Conservation (phyloP, 2,113 vertebrate species). For the Maccullochella peelii region DNA sequence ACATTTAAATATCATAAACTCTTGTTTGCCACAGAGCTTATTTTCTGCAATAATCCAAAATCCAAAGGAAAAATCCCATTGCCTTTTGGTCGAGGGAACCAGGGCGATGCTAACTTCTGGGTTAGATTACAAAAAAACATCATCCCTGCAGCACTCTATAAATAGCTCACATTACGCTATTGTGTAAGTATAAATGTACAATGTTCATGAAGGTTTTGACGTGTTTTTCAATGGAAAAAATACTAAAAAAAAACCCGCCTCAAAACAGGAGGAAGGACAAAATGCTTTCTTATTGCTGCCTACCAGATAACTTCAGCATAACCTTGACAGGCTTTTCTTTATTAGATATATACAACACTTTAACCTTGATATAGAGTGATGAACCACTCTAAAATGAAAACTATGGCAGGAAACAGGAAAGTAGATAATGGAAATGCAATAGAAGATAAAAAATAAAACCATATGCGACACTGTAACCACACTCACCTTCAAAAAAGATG, state of each 20-base stretch:
- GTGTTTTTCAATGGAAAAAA: neutral
- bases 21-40: too few relatives aligned
- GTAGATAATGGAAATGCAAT: neutral
- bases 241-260: neutral
- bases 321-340: conserved; percentile 12
- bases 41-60: too few relatives aligned
- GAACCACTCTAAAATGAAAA: neutral
- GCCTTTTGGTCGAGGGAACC: too few relatives aligned
- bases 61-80: too few relatives aligned
- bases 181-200: too few relatives aligned
- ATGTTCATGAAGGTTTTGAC: neutral
- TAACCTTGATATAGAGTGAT: neutral
- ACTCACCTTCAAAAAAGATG: conserved; percentile 14
- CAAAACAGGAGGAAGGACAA: neutral
- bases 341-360: neutral
- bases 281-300: neutral
- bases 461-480: neutral
- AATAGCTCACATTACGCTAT: too few relatives aligned
- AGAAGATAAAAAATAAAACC: neutral
- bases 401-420: neutral
- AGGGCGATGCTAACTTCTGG: too few relatives aligned
- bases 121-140: too few relatives aligned
- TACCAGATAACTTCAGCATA: neutral
- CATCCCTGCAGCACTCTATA: too few relatives aligned
- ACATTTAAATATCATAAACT: too few relatives aligned